Conservation (phyloP, 2,797 vertebrate genomes). For the Babyrousa celebensis region DNA sequence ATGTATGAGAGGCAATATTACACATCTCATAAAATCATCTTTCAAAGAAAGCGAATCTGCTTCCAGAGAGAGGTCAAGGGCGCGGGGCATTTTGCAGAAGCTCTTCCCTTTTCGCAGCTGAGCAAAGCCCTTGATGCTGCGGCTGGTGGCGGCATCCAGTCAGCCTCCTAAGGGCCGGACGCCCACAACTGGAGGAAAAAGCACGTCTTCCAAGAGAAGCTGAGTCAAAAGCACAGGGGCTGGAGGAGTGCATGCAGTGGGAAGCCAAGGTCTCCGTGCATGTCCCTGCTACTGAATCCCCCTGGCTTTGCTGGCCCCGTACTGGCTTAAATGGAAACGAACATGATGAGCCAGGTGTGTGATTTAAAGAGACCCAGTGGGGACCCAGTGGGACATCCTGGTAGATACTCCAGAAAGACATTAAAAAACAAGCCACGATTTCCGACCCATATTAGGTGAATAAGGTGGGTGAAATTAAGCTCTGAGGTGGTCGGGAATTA, state of each 20-base stretch:
- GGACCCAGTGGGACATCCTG: background rate
- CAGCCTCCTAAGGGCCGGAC: background rate
- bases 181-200: background rate
- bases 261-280: background rate
- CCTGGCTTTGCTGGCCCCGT: background rate
- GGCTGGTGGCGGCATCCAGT: background rate
- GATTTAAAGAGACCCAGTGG: background rate
- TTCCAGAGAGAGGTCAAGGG: constrained; percentile 24
- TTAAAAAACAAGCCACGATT: background rate
- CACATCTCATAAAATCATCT: constrained; percentile 52
- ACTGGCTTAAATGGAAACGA: background rate
- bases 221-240: background rate
- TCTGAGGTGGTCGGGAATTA: background rate
- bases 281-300: background rate
- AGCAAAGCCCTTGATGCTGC: background rate
- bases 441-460: accelerated
- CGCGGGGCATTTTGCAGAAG: background rate
- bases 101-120: background rate
- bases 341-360: background rate
- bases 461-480: background rate
- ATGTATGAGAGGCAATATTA: constrained; percentile 38
- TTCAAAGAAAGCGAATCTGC: constrained; percentile 46
- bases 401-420: background rate
- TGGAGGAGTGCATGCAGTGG: background rate
- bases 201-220: background rate